A percentile compares a stretch with the other conserved stretches of the same genome.
These are phyloP conservation scores for Danio aesculapii DNA, from an alignment of 2,797 vertebrate species.

Conservation along the genomic window DNA sequence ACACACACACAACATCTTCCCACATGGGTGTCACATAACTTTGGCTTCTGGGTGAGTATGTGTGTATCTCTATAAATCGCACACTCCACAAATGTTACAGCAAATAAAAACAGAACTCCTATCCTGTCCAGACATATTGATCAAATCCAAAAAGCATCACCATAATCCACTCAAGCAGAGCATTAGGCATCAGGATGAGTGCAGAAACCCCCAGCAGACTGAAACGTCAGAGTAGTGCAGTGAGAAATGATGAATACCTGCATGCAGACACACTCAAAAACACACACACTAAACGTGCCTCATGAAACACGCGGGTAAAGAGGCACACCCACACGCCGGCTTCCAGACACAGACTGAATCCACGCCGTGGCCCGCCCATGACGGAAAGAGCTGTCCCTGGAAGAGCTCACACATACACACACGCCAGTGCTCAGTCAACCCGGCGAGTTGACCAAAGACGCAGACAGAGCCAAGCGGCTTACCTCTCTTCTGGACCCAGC, in stretches of 20 bases:
- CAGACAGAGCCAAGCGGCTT: conserved; percentile 75
- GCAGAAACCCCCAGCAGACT: conserved; percentile 36
- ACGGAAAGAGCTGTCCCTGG: conserved; percentile 41
- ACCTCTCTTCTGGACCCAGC: conserved; percentile 99
- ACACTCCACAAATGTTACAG: background rate
- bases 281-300: conserved; percentile 14
- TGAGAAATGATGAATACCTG: conserved; percentile 44
- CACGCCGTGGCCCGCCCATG: conserved; percentile 59
- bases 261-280: conserved; percentile 39
- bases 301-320: conserved; percentile 56
- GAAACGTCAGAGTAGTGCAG: conserved; percentile 37
- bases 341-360: conserved; percentile 53
- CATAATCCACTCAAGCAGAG: conserved; percentile 28
- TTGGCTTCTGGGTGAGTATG: conserved; percentile 9
- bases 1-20: conserved; percentile 5
- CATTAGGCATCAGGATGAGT: conserved; percentile 27
- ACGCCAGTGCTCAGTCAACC: conserved; percentile 26
- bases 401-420: conserved; percentile 31
- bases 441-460: conserved; percentile 55
- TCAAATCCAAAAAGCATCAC: background rate
- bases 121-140: background rate
- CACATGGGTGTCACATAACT: conserved; percentile 20
- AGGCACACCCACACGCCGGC: conserved; percentile 52
- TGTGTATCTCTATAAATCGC: conserved; percentile 8
- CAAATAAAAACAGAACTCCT: conserved; percentile 1